These are phyloP conservation scores for Erebia epiphron DNA, from an alignment of 2,888 invertebrate genomes.

Conservation along the genomic window DNA sequence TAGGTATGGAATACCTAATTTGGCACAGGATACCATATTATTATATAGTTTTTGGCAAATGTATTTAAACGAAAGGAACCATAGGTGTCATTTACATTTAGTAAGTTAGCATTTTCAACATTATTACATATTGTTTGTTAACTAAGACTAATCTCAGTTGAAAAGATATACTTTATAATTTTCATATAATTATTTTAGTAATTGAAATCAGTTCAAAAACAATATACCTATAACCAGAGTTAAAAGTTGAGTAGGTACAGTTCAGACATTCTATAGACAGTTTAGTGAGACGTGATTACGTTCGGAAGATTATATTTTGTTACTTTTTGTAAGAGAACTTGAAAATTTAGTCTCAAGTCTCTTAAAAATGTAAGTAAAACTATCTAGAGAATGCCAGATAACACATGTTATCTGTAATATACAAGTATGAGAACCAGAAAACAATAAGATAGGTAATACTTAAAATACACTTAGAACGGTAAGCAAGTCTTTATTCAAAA, in stretches of 20 bases:
- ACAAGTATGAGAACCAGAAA: conserved; percentile 4
- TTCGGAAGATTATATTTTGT: neutral
- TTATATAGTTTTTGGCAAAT: conserved; percentile 34
- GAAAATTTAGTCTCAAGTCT: neutral
- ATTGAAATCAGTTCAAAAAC: conserved; percentile 11
- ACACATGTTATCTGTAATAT: neutral
- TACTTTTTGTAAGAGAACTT: neutral
- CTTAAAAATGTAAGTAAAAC: neutral
- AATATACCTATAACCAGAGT: neutral
- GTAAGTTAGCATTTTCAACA: conserved; percentile 5
- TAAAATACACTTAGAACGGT: neutral
- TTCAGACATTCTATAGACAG: conserved; percentile 10
- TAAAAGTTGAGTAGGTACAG: neutral
- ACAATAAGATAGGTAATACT: neutral
- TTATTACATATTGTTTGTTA: conserved; percentile 11
- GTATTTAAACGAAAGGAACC: conserved; percentile 23
- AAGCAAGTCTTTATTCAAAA: conserved; percentile 29
- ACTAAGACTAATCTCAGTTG: conserved; percentile 4
- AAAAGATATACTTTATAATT: neutral
- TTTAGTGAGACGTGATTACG: neutral
- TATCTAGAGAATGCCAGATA: conserved; percentile 5
- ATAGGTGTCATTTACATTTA: conserved; percentile 5
- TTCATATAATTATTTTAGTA: neutral
- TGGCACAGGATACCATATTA: conserved; percentile 68
- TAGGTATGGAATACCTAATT: conserved; percentile 65